Evolutionary conservation across 2,113 vertebrate genomes (phyloP).

Genomic region (Pristiophorus japonicus): DNA sequence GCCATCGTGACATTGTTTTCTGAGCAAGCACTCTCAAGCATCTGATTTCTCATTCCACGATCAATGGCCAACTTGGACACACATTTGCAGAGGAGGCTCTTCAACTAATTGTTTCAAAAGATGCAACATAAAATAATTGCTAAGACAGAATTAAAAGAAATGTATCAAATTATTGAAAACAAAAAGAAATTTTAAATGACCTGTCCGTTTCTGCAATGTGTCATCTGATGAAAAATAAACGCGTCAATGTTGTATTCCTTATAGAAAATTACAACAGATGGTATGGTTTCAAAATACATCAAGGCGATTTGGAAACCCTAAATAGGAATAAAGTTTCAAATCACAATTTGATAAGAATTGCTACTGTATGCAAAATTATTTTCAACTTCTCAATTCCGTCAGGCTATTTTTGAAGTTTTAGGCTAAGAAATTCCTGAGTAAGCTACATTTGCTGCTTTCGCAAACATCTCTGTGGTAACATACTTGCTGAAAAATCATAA

Average conservation of each 20-base stretch:
- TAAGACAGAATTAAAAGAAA: neutral
- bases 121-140: constrained; percentile 42
- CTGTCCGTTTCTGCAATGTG: constrained; percentile 57
- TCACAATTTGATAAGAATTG: neutral
- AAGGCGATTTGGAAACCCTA: constrained; percentile 75
- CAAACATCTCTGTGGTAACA: neutral
- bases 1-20: constrained; percentile 69
- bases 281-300: constrained; percentile 70
- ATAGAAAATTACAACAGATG: constrained; percentile 67
- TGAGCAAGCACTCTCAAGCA: constrained; percentile 79
- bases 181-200: constrained; percentile 50
- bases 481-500: neutral
- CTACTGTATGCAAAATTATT: neutral
- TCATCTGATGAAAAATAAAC: constrained; percentile 77
- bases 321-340: constrained; percentile 39
- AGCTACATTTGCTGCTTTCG: neutral
- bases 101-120: constrained; percentile 58
- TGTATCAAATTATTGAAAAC: constrained; percentile 20
- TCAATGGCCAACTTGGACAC: constrained; percentile 75
- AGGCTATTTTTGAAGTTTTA: neutral
- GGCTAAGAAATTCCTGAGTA: neutral
- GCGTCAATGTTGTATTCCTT: constrained; percentile 74
- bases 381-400: neutral
- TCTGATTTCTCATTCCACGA: constrained; percentile 64
- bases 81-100: constrained; percentile 71